These are phyloP conservation scores for Pedicia rivosa DNA, from an alignment of 2,888 invertebrate species.

Conservation along the genomic window DNA sequence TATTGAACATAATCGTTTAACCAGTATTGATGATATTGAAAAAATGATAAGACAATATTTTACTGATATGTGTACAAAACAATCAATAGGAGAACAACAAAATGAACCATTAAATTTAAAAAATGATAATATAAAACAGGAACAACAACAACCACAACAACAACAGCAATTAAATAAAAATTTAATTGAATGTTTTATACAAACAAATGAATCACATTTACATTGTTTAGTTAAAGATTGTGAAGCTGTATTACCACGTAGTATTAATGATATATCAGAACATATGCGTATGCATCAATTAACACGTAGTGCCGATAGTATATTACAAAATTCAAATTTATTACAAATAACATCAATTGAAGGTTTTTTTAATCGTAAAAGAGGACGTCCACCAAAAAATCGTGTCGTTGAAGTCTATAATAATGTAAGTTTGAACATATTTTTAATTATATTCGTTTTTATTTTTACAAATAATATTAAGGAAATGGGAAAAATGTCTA, in stretches of 20 bases:
- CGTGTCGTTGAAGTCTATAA: slow-evolving; percentile 85
- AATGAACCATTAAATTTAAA: slow-evolving; percentile 4
- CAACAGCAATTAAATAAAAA: not conserved
- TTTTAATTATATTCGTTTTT: not conserved
- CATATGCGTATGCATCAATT: slow-evolving; percentile 16
- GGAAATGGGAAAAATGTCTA: too few species aligned
- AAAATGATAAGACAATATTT: slow-evolving; percentile 14
- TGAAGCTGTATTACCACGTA: slow-evolving; percentile 15
- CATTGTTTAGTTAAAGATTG: slow-evolving; percentile 17
- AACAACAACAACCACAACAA: not conserved
- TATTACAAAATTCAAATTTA: slow-evolving; percentile 13
- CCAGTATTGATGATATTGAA: slow-evolving; percentile 11
- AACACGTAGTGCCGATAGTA: slow-evolving; percentile 10
- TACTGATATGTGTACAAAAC: slow-evolving; percentile 12
- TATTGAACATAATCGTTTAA: not conserved
- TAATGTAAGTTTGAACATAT: slow-evolving; percentile 42
- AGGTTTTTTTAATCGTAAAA: slow-evolving; percentile 81
- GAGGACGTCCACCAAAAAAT: slow-evolving; percentile 95
- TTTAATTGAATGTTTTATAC: slow-evolving; percentile 5
- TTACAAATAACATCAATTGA: slow-evolving; percentile 53
- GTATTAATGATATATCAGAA: slow-evolving; percentile 14
- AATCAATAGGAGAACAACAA: slow-evolving; percentile 7
- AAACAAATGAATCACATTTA: slow-evolving; percentile 12
- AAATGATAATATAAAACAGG: not conserved
- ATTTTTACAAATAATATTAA: too few species aligned